Evolutionary conservation across 1,140 invertebrate species (phyloP), one percentile per base, ranked within the genome.

Genomic region (Drosophila miranda): DNA sequence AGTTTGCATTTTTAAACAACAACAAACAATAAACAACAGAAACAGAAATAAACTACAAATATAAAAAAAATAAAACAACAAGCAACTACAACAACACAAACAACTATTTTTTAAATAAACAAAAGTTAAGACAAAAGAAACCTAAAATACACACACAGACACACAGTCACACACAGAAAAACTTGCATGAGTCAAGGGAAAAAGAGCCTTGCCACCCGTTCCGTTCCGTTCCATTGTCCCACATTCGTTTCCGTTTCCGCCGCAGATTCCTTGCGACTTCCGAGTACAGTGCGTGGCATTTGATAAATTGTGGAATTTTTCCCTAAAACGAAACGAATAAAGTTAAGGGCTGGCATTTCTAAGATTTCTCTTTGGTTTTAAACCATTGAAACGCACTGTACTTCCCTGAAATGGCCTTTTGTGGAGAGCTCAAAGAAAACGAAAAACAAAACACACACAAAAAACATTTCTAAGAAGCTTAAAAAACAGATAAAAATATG

Each of bases 1-100:
- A 80, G 58, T 80, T 86, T 81, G 68, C 77, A 55, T 60, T 59
- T 38, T 41, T 72, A 59, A 74, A 78, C 21, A 73, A 28, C 23
- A 49, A 69, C 48, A 49, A 77, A 52, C 69, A 48, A 28, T 67
- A 58, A 64, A 75, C 61, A 78, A 76, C 58, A 64, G 42, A 60
- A 62, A 51, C 44, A 53, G 46, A 49, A 54, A 68, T 26, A 69
- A 43, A 52, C 43, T 60, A 23, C 23, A 43, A 48, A 68, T n/a
- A n/a, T n/a, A 19, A 70, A 52, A 41, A 72, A 58, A 6, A 4
- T 0, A 6, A 26, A 26, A 26, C 23, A 26, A 44, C 30, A 45
- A 43, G 70, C 62, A 67, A 52, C 49, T 28, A 63, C 42, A 28
- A 67, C 49, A 72, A 53, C 54, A 70, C 68, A 60, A 72, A 61